phyloP scores from a whole-genome alignment of 2,797 vertebrate species.

The Amblyopsis hoosieri region DNA sequence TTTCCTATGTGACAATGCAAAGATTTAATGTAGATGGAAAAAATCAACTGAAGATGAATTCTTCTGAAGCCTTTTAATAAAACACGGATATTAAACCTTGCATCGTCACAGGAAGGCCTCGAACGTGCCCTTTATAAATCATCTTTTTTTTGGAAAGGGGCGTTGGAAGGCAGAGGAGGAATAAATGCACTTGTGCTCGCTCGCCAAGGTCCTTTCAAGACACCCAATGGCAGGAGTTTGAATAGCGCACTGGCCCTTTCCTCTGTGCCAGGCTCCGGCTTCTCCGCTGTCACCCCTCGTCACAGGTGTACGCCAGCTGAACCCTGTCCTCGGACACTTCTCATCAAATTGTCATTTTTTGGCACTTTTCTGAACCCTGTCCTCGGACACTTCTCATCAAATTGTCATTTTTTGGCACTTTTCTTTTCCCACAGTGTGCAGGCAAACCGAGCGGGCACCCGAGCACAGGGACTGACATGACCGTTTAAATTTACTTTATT shows the following conservation, averaged over 20 bases:
- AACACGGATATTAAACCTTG: no score
- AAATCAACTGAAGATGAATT: no score
- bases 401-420: background rate
- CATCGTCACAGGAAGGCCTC: no score
- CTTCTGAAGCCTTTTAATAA: no score
- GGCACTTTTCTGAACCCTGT: constrained; percentile 18
- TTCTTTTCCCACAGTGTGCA: no score
- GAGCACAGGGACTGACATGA: no score
- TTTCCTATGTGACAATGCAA: constrained; percentile 1
- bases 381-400: constrained; percentile 21
- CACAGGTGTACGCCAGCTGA: constrained; percentile 49
- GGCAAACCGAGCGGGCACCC: no score
- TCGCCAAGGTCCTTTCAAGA: constrained; percentile 1
- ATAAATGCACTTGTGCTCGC: constrained; percentile 2
- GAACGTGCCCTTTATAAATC: constrained; percentile 13
- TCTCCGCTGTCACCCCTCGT: constrained; percentile 15
- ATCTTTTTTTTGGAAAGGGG: constrained; percentile 22
- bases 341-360: constrained; percentile 7
- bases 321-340: constrained; percentile 27
- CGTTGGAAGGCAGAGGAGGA: constrained; percentile 3
- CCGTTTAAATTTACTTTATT: no score
- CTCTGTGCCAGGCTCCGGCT: constrained; percentile 28
- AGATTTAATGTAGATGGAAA: background rate
- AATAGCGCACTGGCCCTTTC: constrained; percentile 17
- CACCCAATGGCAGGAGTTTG: background rate